Base-by-base conservation (phyloP, 1,140 invertebrate genomes). In the Formica selysi region DNA sequence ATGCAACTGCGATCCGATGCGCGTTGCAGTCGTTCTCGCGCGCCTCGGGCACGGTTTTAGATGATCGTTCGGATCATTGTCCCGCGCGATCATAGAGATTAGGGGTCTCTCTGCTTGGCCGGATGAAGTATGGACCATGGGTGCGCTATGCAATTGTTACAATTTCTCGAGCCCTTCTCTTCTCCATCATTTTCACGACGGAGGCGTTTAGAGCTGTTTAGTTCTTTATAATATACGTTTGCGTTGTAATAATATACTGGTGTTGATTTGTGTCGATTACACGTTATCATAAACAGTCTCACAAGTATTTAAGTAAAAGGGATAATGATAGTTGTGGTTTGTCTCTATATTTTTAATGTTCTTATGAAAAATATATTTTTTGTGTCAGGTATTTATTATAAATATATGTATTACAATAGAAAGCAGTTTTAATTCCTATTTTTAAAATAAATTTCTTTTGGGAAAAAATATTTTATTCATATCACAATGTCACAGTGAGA, bases 11-110 rank as follows among this genome's bases (percentile, higher is more conserved):
- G 83, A 32, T 83, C 36, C 26, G 32, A 73, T 19, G 26, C 74
- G 44, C 44, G 61, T 65, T 74, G 44, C 71, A 84, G 29, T 44
- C 44, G 61, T 59, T 59, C 51, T 70, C 41, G 10, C 61, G 78
- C 36, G 87, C 88, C 84, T 11, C 59, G 41, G 80, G 87, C 76
- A 13, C 26, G 68, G 76, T 54, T 36, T 41, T 89, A 83, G 83
- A 81, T 59, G 48, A 80, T 80, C 65, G 64, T 54, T 41, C 64
- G 13, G 59, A 83, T 85, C 61, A 74, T 87, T 65, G 65, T 79
- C 84, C 70, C 7, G 38, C 7, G 54, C 81, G 73, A 89, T 89
- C 87, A 83, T 84, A 89, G 87, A 73, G 51, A 89, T 86, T 89
- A 86, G 51, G 51, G 32, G 71, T 26, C 41, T 65, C 80, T 83